Conservation (phyloP, 1,140 invertebrate genomes). For the Uloborus diversus region DNA sequence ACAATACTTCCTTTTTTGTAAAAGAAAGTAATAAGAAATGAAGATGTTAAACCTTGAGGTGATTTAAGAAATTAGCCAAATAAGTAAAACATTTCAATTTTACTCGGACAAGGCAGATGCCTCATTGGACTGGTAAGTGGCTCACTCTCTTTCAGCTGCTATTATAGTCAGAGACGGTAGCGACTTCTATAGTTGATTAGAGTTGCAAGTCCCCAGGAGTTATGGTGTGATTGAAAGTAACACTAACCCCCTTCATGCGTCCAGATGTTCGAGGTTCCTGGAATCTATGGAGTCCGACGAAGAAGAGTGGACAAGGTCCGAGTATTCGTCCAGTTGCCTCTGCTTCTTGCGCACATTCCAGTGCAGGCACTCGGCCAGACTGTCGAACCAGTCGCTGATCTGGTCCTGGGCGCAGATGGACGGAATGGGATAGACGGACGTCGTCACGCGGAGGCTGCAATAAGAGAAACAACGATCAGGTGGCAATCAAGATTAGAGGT, state of each 20-base stretch:
- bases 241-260: conserved; percentile 2
- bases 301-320: conserved; percentile 80
- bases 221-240: background rate
- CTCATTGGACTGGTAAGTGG: no score
- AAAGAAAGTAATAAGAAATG: no score
- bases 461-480: conserved; percentile 4
- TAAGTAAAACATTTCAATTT: no score
- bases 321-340: conserved; percentile 88
- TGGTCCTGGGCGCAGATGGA: conserved; percentile 95
- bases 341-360: conserved; percentile 97
- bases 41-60: no score
- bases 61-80: no score
- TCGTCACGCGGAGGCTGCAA: conserved; percentile 87
- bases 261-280: conserved; percentile 61
- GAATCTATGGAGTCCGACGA: conserved; percentile 84
- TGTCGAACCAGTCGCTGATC: conserved; percentile 97
- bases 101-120: no score
- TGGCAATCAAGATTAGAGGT: no score
- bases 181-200: no score
- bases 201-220: no score
- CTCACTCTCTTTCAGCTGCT: no score
- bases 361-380: conserved; percentile 92
- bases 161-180: no score
- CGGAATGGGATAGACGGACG: conserved; percentile 95
- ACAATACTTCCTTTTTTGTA: no score